These are phyloP conservation scores for Cantharis rustica DNA, from an alignment of 2,888 invertebrate genomes.

Conservation along the genomic window DNA sequence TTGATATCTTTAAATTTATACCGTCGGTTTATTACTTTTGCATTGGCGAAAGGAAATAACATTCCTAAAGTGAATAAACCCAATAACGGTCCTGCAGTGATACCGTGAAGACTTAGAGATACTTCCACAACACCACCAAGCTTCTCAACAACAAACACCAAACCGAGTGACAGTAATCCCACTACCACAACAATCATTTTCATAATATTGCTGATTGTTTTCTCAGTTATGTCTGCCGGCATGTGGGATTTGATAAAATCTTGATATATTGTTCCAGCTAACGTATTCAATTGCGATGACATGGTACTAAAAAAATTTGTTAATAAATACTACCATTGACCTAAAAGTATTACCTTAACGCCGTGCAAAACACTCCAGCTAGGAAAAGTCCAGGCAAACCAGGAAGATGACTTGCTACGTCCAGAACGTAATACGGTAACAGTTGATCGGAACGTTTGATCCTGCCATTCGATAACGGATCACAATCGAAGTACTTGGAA, in stretches of 20 bases:
- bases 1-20: background rate
- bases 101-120: constrained; percentile 64
- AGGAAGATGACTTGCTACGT: constrained; percentile 64
- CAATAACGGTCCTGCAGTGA: constrained; percentile 67
- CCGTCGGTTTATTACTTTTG: constrained; percentile 54
- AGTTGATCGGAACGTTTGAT: constrained; percentile 61
- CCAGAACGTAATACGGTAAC: constrained; percentile 72
- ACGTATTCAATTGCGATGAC: constrained; percentile 65
- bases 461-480: constrained; percentile 62
- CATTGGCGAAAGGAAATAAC: constrained; percentile 66
- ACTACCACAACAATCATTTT: constrained; percentile 56
- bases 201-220: constrained; percentile 62
- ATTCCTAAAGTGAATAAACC: constrained; percentile 71
- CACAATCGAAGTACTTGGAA: constrained; percentile 67
- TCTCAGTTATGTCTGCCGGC: constrained; percentile 58
- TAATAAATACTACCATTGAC: background rate
- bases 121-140: constrained; percentile 72
- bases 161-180: constrained; percentile 75
- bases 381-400: constrained; percentile 76
- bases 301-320: constrained; percentile 58
- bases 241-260: constrained; percentile 64
- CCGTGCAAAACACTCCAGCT: constrained; percentile 73
- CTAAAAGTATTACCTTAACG: constrained; percentile 63
- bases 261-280: constrained; percentile 65
- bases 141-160: constrained; percentile 66